Base-by-base conservation (phyloP, 2,113 vertebrate genomes). In the Chaenogobius annularis region DNA sequence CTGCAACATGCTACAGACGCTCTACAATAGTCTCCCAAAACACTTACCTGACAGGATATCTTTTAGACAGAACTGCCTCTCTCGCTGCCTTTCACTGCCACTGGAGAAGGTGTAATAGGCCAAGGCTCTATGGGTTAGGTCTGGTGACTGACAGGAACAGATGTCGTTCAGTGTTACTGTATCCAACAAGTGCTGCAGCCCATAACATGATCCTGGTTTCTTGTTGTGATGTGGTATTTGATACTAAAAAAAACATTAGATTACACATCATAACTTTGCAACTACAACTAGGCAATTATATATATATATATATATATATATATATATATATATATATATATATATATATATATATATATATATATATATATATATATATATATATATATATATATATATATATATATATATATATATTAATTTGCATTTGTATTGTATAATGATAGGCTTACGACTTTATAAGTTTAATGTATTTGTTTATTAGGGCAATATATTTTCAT, bases 61-160 rank as follows among this genome's bases (percentile, higher is more conserved):
- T 48, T 52, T 35, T 17, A n/a, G 9, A n/a, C n/a, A 50, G 74
- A 55, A 19, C 63, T 68, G 61, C 4, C 64, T 67, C 6, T 74
- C 58, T 61, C 75, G 65, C 62, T 80, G 61, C 61, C 61, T 66
- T 71, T 31, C 61, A 52, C 23, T 61, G 35, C 20, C 40, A 59
- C n/a, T 73, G 70, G 55, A 74, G 66, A 72, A 66, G 1, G 74
- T 5, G 71, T 74, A 15, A 58, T 3, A 58, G 35, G 35, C 61
- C 61, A 40, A 79, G 40, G 73, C 75, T 66, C 65, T 61, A 40
- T 56, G 79, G 48, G 48, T 66, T 66, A 17, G 58, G 54, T 59
- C 69, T 10, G 10, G 55, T 91, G 93, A 94, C 19, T 85, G 93
- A 90, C 93, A 90, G 83, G 74, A 70, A 87, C 93, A 92, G 88